phyloP scores from a whole-genome alignment of 2,797 vertebrate species.

The Sebastes matsubarae region DNA sequence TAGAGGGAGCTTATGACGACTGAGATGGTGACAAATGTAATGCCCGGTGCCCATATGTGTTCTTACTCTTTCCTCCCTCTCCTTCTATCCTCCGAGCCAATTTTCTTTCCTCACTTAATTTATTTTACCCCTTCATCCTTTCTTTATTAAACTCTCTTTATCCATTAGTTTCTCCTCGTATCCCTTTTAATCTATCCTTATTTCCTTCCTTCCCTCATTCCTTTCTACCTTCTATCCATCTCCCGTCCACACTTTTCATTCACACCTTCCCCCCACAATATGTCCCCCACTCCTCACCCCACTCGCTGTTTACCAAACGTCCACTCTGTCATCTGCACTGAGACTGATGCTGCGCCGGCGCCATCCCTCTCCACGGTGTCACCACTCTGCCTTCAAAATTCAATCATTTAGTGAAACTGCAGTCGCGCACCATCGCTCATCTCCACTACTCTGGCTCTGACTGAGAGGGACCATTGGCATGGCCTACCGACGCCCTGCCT shows the following conservation, averaged over 20 bases:
- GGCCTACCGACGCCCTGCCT: slow-evolving; percentile 40
- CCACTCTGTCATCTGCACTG: slow-evolving; percentile 51
- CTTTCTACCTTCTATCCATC: slow-evolving; percentile 3
- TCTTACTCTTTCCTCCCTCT: background rate
- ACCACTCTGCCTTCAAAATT: slow-evolving; percentile 73
- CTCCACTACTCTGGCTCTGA: slow-evolving; percentile 50
- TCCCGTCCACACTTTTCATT: background rate
- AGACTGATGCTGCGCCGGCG: slow-evolving; percentile 66
- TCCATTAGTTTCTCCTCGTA: background rate
- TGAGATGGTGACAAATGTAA: slow-evolving; percentile 39
- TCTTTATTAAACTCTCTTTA: background rate
- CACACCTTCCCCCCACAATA: slow-evolving; percentile 5
- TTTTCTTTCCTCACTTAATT: slow-evolving; percentile 4
- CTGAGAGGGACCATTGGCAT: slow-evolving; percentile 52
- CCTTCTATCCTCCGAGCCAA: background rate
- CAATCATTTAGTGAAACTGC: slow-evolving; percentile 75
- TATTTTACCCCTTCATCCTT: background rate
- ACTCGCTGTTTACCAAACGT: slow-evolving; percentile 51
- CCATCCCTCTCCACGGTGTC: slow-evolving; percentile 69
- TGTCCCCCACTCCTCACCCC: background rate
- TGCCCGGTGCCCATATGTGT: background rate
- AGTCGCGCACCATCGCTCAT: slow-evolving; percentile 58
- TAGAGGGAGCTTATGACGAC: background rate
- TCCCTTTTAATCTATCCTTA: background rate
- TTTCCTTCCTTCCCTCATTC: background rate